Conservation (phyloP, 2,888 invertebrate genomes). For the Invenusta paracnida region DNA sequence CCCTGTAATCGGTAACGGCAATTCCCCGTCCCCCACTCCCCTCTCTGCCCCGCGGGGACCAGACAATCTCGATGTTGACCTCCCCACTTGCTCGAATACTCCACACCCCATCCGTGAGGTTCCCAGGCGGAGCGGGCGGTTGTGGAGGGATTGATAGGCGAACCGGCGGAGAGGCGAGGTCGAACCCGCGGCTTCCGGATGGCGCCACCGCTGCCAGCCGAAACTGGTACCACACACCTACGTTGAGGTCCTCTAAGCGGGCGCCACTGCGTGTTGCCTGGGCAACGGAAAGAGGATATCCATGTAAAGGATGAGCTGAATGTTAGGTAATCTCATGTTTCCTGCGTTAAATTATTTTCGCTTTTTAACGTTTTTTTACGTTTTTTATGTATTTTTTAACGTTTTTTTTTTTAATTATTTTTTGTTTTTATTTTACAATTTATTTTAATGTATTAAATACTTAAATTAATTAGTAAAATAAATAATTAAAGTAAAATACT, state of each 20-base stretch:
- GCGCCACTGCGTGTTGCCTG: not conserved
- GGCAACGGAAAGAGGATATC: not conserved
- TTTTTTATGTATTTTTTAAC: not conserved
- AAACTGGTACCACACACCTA: conserved; percentile 34
- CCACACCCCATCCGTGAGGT: conserved; percentile 34
- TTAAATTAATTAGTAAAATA: no score
- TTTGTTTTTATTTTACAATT: no score
- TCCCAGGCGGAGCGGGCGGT: not conserved
- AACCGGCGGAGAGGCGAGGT: conserved; percentile 9
- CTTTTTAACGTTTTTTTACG: not conserved
- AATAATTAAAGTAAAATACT: no score
- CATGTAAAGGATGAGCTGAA: not conserved
- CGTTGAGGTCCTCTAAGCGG: conserved; percentile 8
- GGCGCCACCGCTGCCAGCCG: conserved; percentile 25
- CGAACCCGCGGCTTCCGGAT: conserved; percentile 25
- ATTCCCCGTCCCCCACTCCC: not conserved
- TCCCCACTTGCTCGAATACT: conserved; percentile 27
- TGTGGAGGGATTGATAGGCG: not conserved
- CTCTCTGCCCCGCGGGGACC: not conserved
- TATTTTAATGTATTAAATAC: no score
- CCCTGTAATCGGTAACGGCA: conserved; percentile 28
- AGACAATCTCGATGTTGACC: conserved; percentile 19
- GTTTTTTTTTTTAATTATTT: no score
- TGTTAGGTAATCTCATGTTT: not conserved
- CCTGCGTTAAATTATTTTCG: not conserved